Percentiles rank a stretch among this genome's conserved stretches.
Conservation (phyloP, 2,113 vertebrate species). For the Centropus bengalensis region DNA sequence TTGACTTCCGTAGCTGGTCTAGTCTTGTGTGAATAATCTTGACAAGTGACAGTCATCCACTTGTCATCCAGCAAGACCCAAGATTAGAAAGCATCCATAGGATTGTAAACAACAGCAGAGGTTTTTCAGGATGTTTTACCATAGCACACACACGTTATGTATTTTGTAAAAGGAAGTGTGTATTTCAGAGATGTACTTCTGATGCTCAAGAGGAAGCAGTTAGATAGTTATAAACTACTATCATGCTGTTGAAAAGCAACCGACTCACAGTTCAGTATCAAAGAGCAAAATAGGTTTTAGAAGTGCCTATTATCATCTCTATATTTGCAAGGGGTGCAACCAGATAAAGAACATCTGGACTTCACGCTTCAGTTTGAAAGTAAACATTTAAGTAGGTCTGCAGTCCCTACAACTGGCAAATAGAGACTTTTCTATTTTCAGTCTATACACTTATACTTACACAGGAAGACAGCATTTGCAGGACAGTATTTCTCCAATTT, state of each 20-base stretch:
- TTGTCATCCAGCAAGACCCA: neutral
- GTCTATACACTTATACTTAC: neutral
- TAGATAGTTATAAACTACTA: constrained; percentile 7
- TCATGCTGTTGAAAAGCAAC: neutral
- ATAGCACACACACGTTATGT: neutral
- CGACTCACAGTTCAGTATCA: neutral
- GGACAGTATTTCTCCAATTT: neutral
- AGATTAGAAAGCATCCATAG: neutral
- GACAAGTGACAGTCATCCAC: neutral
- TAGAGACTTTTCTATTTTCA: constrained; percentile 36
- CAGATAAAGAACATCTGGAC: neutral
- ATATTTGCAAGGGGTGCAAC: neutral
- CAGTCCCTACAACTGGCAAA: neutral
- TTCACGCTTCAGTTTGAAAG: neutral
- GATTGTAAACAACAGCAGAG: fast-evolving
- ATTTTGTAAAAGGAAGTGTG: neutral
- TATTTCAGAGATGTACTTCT: neutral
- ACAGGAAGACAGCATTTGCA: neutral
- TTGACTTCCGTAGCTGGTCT: neutral
- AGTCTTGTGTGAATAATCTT: neutral
- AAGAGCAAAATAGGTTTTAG: neutral
- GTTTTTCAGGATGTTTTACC: neutral
- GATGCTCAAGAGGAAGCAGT: neutral
- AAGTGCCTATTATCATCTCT: fast-evolving
- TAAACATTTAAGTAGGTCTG: neutral